Conservation (phyloP, 2,797 vertebrate species). For the Enteromius viviparus region DNA sequence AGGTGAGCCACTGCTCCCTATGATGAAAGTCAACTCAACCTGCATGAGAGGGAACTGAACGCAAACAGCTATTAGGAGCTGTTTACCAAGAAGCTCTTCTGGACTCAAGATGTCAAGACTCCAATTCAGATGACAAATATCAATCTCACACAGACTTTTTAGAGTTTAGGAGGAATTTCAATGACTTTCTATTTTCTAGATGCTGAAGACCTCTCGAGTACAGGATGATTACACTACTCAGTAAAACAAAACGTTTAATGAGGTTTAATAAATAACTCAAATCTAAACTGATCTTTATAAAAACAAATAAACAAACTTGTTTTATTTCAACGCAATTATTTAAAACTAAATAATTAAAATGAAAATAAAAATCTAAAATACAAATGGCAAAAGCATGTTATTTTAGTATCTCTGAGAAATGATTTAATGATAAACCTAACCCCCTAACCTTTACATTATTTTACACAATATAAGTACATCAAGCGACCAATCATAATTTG, state of each 20-base stretch:
- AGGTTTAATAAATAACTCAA: not conserved
- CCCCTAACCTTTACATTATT: not conserved
- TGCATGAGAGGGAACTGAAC: slow-evolving; percentile 1
- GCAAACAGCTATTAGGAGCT: slow-evolving; percentile 40
- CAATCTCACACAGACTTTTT: not conserved
- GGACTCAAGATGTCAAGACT: not conserved
- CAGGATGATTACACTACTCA: too few relatives aligned
- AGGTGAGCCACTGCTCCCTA: not conserved
- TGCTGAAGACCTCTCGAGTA: not conserved
- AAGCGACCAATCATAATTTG: not conserved
- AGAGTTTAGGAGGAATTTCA: not conserved
- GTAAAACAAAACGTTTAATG: not conserved
- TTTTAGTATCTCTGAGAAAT: too few relatives aligned
- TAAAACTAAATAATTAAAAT: too few relatives aligned
- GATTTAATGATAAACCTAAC: too few relatives aligned
- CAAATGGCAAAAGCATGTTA: too few relatives aligned
- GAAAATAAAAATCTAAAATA: too few relatives aligned
- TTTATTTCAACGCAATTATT: too few relatives aligned
- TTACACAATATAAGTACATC: not conserved
- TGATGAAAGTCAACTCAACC: slow-evolving; percentile 32
- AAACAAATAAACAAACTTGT: too few relatives aligned
- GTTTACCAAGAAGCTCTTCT: slow-evolving; percentile 4
- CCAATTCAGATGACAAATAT: slow-evolving; percentile 5
- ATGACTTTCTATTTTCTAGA: not conserved
- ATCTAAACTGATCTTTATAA: not conserved